Evolutionary conservation across 2,888 invertebrate species (phyloP), one percentile per base, ranked within the genome.

Genomic region (Cheilosia urbana): DNA sequence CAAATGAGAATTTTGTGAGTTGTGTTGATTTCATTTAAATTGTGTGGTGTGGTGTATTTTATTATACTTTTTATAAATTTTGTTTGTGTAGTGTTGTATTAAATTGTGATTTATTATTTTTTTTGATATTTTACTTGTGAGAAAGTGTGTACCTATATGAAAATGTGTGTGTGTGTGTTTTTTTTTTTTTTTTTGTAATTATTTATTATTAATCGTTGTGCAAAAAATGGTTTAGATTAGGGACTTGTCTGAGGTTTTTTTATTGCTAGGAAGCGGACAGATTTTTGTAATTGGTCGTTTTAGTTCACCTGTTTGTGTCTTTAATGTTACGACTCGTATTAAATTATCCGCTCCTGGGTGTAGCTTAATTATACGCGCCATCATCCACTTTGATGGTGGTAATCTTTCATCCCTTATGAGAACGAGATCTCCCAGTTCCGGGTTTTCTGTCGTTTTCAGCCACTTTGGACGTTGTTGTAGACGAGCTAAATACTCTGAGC

Each of bases 221-320:
- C n/a, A n/a, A 19, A 0, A 27, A 27, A 6, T 4, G 27, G 6
- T 19, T 58, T 19, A 40, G 1, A 65, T 51, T 13, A 21, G 15
- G 13, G 47, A 63, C 24, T 51, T 4, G 5, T 27, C 27, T 4
- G 27, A 5, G 4, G 27, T 27, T 6, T 6, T 27, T 27, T 27
- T 27, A 6, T 27, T 27, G 27, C 27, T 27, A 5, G 27, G 27
- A 27, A 27, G 27, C 6, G 27, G 6, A 77, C 88, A 69, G 85
- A 87, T 6, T 84, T 90, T 57, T 11, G 34, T 34, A 9, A 34
- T 11, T 34, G 34, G 34, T 34, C 34, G 11, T 34, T 34, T 34
- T 9, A 34, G 34, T 11, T 11, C 11, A 34, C 34, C 34, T 2
- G 34, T 34, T 11, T 34, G 34, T 34, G 34, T 34, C 11, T 34